phyloP scores from a whole-genome alignment of 2,888 invertebrate species.

The Halocaridina rubra region DNA sequence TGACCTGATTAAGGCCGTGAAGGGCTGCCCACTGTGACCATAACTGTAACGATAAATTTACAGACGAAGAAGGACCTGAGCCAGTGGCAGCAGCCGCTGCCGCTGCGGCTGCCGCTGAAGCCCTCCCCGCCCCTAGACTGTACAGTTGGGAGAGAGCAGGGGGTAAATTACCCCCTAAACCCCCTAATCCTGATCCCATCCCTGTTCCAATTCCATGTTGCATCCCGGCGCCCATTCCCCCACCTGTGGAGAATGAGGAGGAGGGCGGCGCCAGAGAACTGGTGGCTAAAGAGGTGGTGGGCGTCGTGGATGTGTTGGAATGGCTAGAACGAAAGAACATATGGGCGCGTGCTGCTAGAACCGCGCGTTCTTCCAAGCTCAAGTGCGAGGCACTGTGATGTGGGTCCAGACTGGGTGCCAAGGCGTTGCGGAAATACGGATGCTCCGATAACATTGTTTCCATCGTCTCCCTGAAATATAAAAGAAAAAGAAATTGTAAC shows the following conservation, averaged over 20 bases:
- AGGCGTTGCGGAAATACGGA: slow-evolving; percentile 79
- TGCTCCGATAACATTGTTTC: slow-evolving; percentile 84
- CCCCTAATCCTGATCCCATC: slow-evolving; percentile 71
- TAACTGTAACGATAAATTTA: slow-evolving; percentile 69
- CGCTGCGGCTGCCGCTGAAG: slow-evolving; percentile 13
- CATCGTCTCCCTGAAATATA: slow-evolving; percentile 80
- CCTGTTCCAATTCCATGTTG: slow-evolving; percentile 70
- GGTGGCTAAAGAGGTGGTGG: slow-evolving; percentile 55
- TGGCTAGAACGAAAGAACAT: slow-evolving; percentile 74
- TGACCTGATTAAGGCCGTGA: slow-evolving; percentile 61
- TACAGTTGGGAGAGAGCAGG: slow-evolving; percentile 78
- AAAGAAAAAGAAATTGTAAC: too few relatives aligned
- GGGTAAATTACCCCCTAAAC: slow-evolving; percentile 81
- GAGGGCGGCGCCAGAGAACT: slow-evolving; percentile 67
- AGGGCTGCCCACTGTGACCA: slow-evolving; percentile 69
- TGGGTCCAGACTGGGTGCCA: slow-evolving; percentile 78
- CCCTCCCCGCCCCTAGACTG: slow-evolving; percentile 67
- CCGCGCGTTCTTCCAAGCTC: slow-evolving; percentile 80
- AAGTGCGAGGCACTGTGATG: slow-evolving; percentile 73
- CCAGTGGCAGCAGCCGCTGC: too few relatives aligned
- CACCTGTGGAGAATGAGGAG: slow-evolving; percentile 9
- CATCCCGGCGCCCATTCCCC: slow-evolving; percentile 64
- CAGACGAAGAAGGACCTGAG: slow-evolving; percentile 65
- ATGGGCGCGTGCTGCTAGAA: slow-evolving; percentile 81
- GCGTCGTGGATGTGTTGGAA: slow-evolving; percentile 25